A percentile compares a stretch with the other conserved stretches of the same genome.
These are phyloP conservation scores for Hapalemur alaotrensis DNA, from an alignment of 2,797 vertebrate species.

Conservation along the genomic window DNA sequence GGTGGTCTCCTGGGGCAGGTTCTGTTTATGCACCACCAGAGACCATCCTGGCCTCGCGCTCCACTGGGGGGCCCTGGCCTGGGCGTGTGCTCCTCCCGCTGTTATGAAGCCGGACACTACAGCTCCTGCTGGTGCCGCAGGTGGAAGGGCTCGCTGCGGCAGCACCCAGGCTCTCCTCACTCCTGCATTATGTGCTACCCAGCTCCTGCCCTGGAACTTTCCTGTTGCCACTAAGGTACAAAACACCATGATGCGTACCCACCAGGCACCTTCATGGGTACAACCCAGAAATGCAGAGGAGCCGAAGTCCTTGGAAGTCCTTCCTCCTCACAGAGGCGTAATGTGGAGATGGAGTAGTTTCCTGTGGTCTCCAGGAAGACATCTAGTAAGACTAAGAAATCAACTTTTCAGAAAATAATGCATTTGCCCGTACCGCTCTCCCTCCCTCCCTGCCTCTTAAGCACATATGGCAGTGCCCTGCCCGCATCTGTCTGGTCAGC, in stretches of 20 bases:
- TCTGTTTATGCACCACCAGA: neutral
- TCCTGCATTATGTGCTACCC: neutral
- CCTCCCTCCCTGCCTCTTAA: neutral
- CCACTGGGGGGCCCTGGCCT: accelerated
- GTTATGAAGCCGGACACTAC: neutral
- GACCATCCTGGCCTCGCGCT: neutral
- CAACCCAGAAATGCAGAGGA: neutral
- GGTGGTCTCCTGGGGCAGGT: neutral
- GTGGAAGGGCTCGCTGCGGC: accelerated
- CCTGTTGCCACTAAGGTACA: neutral
- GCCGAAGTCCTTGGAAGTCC: neutral
- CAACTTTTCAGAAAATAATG: neutral
- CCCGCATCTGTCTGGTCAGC: no score
- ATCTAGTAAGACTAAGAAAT: neutral
- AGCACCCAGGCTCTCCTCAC: neutral
- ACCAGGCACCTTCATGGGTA: no score
- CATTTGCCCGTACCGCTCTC: neutral
- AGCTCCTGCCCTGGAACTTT: neutral
- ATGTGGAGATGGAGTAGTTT: neutral
- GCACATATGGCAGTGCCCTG: neutral
- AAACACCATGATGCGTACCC: neutral
- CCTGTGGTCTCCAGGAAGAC: neutral
- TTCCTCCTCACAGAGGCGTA: neutral
- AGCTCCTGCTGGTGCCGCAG: neutral
- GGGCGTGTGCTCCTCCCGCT: neutral